phyloP scores from a whole-genome alignment of 2,797 vertebrate species.

The Martes flavigula region DNA sequence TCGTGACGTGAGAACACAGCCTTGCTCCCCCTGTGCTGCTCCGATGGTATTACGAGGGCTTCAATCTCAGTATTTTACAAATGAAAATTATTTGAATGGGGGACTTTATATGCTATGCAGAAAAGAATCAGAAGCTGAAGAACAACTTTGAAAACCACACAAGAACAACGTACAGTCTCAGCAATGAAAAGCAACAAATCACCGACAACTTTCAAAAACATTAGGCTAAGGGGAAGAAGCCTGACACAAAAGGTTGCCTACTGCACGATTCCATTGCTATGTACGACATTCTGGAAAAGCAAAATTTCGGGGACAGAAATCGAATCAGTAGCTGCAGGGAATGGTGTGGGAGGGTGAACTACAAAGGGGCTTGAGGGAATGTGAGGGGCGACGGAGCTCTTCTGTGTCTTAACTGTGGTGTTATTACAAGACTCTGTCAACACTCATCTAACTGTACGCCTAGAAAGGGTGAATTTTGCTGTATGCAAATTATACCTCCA shows the following conservation, averaged over 20 bases:
- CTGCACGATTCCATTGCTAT: not conserved
- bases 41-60: not conserved
- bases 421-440: not conserved
- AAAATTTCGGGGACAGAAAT: not conserved
- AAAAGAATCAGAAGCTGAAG: constrained; percentile 1
- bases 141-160: not conserved
- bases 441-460: not conserved
- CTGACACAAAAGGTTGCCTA: not conserved
- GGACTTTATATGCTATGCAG: not conserved
- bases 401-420: not conserved
- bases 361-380: not conserved
- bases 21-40: not conserved
- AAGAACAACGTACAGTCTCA: not conserved
- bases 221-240: not conserved
- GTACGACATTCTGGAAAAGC: not conserved
- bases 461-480: not conserved
- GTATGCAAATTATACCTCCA: not conserved
- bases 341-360: fast-evolving
- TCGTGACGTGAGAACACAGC: fast-evolving
- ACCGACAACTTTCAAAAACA: not conserved
- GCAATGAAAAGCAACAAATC: not conserved
- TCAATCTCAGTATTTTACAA: not conserved
- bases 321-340: not conserved
- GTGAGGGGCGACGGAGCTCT: not conserved
- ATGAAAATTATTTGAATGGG: not conserved